These are phyloP conservation scores for Malacosoma neustria DNA, from an alignment of 2,888 invertebrate species.

Conservation along the genomic window DNA sequence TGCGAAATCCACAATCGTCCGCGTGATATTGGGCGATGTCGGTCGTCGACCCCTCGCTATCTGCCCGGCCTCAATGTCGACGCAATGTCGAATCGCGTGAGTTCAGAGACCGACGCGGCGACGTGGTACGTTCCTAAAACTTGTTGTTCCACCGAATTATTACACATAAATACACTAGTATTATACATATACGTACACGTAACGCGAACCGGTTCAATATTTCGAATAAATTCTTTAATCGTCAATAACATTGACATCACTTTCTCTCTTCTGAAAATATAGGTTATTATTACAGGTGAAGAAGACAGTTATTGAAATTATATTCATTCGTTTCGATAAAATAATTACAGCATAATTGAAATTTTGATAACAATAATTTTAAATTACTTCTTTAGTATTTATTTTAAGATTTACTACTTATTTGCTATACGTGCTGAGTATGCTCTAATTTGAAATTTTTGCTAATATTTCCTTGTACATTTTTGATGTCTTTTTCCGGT, in stretches of 20 bases:
- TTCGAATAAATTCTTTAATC: neutral
- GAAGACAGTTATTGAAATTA: neutral
- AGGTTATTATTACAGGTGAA: neutral
- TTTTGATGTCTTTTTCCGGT: no score
- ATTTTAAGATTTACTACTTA: no score
- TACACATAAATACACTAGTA: constrained; percentile 25
- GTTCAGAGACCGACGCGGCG: constrained; percentile 61
- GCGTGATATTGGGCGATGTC: constrained; percentile 67
- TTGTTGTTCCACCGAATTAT: constrained; percentile 50
- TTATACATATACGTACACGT: neutral
- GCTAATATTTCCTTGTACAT: no score
- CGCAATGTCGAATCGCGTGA: constrained; percentile 65
- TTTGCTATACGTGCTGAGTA: no score
- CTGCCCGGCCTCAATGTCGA: constrained; percentile 66
- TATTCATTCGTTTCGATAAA: no score
- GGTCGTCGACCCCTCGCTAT: constrained; percentile 68
- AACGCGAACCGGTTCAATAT: neutral
- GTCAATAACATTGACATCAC: neutral
- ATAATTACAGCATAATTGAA: no score
- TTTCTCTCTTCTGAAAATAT: neutral
- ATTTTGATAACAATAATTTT: no score
- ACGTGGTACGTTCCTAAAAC: constrained; percentile 43
- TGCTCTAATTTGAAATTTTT: no score
- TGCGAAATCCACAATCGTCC: constrained; percentile 46
- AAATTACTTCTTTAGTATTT: no score